Evolutionary conservation across 37 sponge, comb jelly and placozoan genomes (phyloP), one percentile per base, ranked within the genome.

Genomic region (Eunapius fragilis): DNA sequence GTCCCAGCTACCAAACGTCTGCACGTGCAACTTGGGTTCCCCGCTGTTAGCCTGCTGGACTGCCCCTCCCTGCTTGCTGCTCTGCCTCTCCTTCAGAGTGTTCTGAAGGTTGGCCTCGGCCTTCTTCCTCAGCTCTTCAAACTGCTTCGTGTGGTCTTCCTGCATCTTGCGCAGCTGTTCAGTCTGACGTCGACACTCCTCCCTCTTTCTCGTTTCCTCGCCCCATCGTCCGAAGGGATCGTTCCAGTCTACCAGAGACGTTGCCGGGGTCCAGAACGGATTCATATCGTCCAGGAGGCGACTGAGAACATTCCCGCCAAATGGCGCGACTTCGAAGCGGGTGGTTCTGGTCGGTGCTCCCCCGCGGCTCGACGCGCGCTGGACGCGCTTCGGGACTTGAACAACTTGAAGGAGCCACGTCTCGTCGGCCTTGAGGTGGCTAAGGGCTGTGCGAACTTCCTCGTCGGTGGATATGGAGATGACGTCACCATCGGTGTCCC

Each of bases 401-500:
- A 45, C 47, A 9, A 45, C 47, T 45, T 45, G 70, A 1, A 87
- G 70, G 41, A 75, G 75, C 77, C 76, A 75, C 28, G 75, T 76
- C 12, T 27, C 45, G 38, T 74, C 76, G 26, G 47, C 37, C 2
- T 70, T 81, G n/a, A n/a, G n/a, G n/a, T n/a, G n/a, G n/a, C n/a
- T n/a, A n/a, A n/a, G n/a, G n/a, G n/a, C n/a, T n/a, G n/a, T n/a
- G n/a, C n/a, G n/a, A n/a, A n/a, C n/a, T n/a, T n/a, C n/a, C n/a
- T n/a, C n/a, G n/a, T n/a, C n/a, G n/a, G n/a, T n/a, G n/a, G n/a
- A n/a, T n/a, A n/a, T n/a, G n/a, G n/a, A n/a, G n/a, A n/a, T n/a
- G 68, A 87, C 49, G 76, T 87, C 88, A 70, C 88, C 88, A 2
- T 87, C 88, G 26, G 50, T 5, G 58, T 86, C 87, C 11, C 68